Base-by-base conservation (phyloP, 2,113 vertebrate species). In the Miniopterus natalensis region DNA sequence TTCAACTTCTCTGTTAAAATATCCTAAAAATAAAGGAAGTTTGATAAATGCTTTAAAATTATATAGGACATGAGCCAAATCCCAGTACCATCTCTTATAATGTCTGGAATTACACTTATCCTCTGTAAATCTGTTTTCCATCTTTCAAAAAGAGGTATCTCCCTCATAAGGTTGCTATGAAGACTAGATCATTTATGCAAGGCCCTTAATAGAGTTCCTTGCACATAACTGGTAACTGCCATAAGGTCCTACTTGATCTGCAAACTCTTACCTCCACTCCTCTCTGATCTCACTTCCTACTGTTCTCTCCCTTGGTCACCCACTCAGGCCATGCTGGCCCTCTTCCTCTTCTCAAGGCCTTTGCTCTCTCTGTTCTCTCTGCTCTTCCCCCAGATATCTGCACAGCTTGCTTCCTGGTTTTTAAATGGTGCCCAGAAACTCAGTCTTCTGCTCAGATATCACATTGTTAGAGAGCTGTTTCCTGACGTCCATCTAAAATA, bases 391-490 rank as follows among this genome's bases (percentile, higher is more conserved):
- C 65, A 49, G 47, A 65, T 68, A 12, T 66, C 68, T 96, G 68
- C 42, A 79, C 17, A 84, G 31, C 65, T 95, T 77, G 14, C 71
- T 90, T 96, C 75, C 94, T 91, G 49, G 27, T 88, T 91, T 94
- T 79, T 51, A 75, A 75, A 75, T n/a, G 73, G 29, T 75, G 73
- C 29, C 17, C 47, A 51, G 73, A 75, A 75, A 78, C 59, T 80
- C 47, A 5, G 51, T n/a, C 95, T 92, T 66, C 29, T 63, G 4
- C 75, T 95, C 47, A 83, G 68, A 45, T 55, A 36, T 20, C 75
- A 63, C 47, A 87, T 75, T 92, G 55, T 61, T 55, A 79, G 79
- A 75, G 53, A 96, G 68, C 25, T 55, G 57, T 93, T 89, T 95
- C 68, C 84, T 93, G 95, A 80, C 42, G 68, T 66, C n/a, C n/a